phyloP scores from a whole-genome alignment of 2,113 vertebrate genomes.

The Orycteropus afer region DNA sequence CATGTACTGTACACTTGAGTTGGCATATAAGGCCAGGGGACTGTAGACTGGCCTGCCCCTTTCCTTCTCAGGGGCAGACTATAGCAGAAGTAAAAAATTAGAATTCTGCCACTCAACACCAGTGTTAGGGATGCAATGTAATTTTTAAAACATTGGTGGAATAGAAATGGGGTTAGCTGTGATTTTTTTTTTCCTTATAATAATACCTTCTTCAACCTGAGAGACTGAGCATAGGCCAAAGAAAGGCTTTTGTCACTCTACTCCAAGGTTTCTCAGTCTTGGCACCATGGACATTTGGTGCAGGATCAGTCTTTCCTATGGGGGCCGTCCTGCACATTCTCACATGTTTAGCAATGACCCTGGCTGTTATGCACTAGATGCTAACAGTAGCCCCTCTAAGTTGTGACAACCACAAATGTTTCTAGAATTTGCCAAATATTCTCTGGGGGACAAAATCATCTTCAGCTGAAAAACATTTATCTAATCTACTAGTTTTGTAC shows the following conservation, averaged over 20 bases:
- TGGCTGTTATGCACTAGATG: background rate
- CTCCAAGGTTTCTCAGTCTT: background rate
- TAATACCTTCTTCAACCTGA: conserved; percentile 12
- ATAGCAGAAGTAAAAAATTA: conserved; percentile 31
- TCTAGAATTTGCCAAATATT: conserved; percentile 11
- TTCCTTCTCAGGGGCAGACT: conserved; percentile 39
- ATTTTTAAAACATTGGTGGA: background rate
- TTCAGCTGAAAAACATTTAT: background rate
- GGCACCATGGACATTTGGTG: accelerated
- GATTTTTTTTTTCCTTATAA: background rate
- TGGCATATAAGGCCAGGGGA: background rate
- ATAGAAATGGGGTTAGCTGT: background rate
- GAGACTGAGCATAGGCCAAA: background rate
- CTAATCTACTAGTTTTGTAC: background rate
- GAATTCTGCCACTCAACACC: conserved; percentile 60
- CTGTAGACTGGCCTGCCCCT: background rate
- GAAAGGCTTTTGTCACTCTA: background rate
- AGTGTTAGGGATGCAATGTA: background rate
- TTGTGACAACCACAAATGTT: background rate
- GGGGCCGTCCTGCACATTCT: accelerated
- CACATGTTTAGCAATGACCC: background rate
- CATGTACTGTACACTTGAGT: conserved; percentile 42
- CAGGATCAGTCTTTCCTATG: background rate
- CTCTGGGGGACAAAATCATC: background rate
- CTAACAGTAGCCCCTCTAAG: background rate